Conservation (phyloP, 1,140 invertebrate genomes). For the Diorhabda elongata region DNA sequence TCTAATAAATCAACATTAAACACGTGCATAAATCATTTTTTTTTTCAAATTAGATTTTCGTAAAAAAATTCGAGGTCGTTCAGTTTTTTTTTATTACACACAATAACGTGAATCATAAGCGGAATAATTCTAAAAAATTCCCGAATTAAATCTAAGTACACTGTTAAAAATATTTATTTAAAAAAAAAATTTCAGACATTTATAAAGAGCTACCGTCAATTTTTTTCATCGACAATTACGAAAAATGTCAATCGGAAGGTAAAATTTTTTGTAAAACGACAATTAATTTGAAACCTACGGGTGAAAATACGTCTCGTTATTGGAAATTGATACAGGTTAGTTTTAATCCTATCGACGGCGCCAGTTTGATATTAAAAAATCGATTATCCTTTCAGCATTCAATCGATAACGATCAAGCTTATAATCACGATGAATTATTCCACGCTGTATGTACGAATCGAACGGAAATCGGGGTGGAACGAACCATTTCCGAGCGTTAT, state of each 20-base stretch:
- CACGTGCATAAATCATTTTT: not conserved
- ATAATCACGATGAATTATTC: slow-evolving; percentile 16
- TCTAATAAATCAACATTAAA: not conserved
- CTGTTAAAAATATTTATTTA: not conserved
- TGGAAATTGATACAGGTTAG: slow-evolving; percentile 13
- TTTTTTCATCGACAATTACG: slow-evolving; percentile 13
- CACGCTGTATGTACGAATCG: slow-evolving; percentile 11
- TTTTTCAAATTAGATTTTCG: not conserved
- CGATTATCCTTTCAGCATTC: slow-evolving; percentile 4
- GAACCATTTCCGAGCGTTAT: slow-evolving; percentile 9
- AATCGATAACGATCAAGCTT: not conserved
- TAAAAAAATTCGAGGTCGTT: not conserved
- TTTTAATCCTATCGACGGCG: no score
- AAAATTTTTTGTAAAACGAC: slow-evolving; percentile 10
- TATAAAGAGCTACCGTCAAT: slow-evolving; percentile 7
- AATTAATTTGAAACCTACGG: slow-evolving; percentile 5
- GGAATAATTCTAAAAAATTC: not conserved
- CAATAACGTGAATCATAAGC: not conserved
- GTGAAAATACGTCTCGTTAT: not conserved
- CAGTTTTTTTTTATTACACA: not conserved
- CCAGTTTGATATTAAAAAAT: not conserved
- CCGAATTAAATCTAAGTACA: not conserved
- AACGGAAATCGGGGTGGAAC: not conserved
- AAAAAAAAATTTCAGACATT: slow-evolving; percentile 6
- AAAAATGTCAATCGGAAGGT: slow-evolving; percentile 9